These are phyloP conservation scores for Hartigia nigra DNA, from an alignment of 2,888 invertebrate species.

Conservation along the genomic window DNA sequence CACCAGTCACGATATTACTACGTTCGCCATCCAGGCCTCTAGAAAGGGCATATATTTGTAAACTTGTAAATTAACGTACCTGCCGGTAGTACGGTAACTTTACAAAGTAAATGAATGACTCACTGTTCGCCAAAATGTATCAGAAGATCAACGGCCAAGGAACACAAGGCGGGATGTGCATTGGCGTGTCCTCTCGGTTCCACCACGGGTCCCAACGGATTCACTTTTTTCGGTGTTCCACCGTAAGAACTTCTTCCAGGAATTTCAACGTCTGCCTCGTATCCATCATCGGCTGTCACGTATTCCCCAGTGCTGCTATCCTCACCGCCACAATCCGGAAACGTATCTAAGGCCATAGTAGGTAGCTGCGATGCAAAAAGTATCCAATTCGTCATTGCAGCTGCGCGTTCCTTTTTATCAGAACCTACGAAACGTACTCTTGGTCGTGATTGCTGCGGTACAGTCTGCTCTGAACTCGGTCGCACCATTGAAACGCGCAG, in stretches of 20 bases:
- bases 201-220: conserved; percentile 47
- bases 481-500: conserved; percentile 69
- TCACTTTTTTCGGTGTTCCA: conserved; percentile 35
- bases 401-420: conserved; percentile 23
- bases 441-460: conserved; percentile 68
- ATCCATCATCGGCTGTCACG: conserved; percentile 72
- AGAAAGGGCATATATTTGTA: neutral
- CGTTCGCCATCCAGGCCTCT: conserved; percentile 55
- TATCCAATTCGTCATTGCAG: conserved; percentile 13
- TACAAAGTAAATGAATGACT: conserved; percentile 33
- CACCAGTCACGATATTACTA: conserved; percentile 50
- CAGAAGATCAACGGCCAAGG: conserved; percentile 72
- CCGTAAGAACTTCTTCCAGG: conserved; percentile 51
- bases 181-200: conserved; percentile 64
- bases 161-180: conserved; percentile 72
- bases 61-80: neutral
- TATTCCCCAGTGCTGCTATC: conserved; percentile 63
- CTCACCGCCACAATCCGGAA: conserved; percentile 54
- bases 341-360: conserved; percentile 54
- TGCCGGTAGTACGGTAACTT: neutral
- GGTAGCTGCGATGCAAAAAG: conserved; percentile 45
- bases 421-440: conserved; percentile 57
- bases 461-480: conserved; percentile 68
- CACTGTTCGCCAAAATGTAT: conserved; percentile 71
- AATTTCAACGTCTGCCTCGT: conserved; percentile 75